A percentile compares a stretch with the other conserved stretches of the same genome.
These are phyloP conservation scores for Hemiscyllium ocellatum DNA, from an alignment of 2,113 vertebrate genomes.

Conservation along the genomic window DNA sequence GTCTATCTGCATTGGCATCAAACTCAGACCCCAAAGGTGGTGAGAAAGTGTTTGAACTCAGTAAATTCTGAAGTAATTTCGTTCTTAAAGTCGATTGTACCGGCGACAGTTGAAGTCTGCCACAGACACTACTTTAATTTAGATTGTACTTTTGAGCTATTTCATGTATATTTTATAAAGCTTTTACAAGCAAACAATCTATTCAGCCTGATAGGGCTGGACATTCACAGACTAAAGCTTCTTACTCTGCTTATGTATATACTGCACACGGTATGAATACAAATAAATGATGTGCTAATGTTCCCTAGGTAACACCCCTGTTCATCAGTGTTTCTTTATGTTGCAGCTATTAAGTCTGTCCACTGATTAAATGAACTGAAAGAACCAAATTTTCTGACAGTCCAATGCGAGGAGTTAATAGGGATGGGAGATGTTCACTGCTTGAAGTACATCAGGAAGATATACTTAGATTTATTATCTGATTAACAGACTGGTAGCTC, in stretches of 20 bases:
- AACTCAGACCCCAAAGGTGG: background rate
- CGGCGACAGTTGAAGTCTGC: background rate
- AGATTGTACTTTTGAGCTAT: background rate
- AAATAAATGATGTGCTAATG: background rate
- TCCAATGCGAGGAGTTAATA: background rate
- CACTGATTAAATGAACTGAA: background rate
- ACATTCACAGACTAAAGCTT: background rate
- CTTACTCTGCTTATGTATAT: background rate
- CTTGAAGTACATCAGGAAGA: background rate
- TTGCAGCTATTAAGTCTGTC: background rate
- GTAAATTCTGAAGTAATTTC: background rate
- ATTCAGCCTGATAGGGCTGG: background rate
- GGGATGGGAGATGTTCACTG: background rate
- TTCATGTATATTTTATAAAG: background rate
- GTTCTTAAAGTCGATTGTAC: background rate
- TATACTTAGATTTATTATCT: background rate
- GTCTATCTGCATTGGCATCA: background rate
- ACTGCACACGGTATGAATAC: background rate
- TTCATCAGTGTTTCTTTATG: background rate
- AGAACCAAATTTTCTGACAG: background rate
- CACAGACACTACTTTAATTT: background rate
- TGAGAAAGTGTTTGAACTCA: background rate
- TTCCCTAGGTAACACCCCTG: background rate
- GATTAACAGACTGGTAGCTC: background rate
- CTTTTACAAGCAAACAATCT: background rate